Evolutionary conservation across 2,797 vertebrate genomes (phyloP), one percentile per base, ranked within the genome.

Genomic region (Linurgus olivaceus): DNA sequence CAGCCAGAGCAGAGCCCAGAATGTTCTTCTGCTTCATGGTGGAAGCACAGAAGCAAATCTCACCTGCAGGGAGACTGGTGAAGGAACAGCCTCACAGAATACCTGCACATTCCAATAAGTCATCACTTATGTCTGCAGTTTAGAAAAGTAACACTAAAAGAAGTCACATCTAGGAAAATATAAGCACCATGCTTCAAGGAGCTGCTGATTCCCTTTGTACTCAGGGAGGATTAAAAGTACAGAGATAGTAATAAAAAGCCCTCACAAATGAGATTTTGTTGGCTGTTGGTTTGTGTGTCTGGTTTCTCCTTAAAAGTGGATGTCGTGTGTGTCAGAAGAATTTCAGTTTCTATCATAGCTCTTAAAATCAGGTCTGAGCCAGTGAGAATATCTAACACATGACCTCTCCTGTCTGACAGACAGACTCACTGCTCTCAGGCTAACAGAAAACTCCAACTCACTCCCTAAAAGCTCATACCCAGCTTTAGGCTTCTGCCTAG

Each of bases 331-430:
- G 91, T 76, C 93, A 87, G 84, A 93, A 82, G 66, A 87, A 93
- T 82, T 89, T 87, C 33, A 29, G 21, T 45, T 72, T 91, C 91
- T 35, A 35, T 85, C 77, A 79, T 20, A 42, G 9, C 24, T 37
- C 33, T 70, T 72, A 63, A 75, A 81, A 93, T 73, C 70, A 79
- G 18, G 47, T 35, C 86, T 94, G 81, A 94, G 87, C 51, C 40
- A 72, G 63, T 79, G 81, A 73, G 67, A 85, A 82, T 92, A 88
- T 82, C 89, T 94, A 81, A 94, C 84, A 90, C 74, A 38, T 93
- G 93, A 96, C 91, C 67, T 87, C 91, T 52, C 66, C 63, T 72
- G n/a, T 89, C 55, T 85, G 86, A 79, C 84, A 87, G 87, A 52
- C 76, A 82, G 37, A 44, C 44, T 88, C 3, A 0, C 33, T 81